These are phyloP conservation scores for Percopsis transmontana DNA, from an alignment of 2,113 vertebrate genomes.

Conservation along the genomic window DNA sequence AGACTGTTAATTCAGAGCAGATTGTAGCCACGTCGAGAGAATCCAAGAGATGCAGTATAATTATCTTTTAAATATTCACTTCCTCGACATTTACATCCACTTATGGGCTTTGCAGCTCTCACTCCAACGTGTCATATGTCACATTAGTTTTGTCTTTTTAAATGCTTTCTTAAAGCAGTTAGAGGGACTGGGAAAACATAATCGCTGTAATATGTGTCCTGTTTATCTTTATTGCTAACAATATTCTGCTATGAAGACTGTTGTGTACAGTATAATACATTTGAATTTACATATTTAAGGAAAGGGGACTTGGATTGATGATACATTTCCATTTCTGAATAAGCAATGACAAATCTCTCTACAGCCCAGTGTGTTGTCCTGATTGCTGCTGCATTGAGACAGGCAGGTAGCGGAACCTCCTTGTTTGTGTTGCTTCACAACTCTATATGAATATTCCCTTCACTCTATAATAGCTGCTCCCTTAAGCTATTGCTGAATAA, in stretches of 20 bases:
- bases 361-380: too few relatives aligned
- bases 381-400: too few relatives aligned
- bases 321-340: too few relatives aligned
- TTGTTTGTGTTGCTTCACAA: too few relatives aligned
- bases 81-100: constrained; percentile 53
- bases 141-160: constrained; percentile 19
- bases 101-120: constrained; percentile 24
- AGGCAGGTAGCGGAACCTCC: too few relatives aligned
- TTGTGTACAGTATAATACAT: constrained; percentile 8
- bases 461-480: too few relatives aligned
- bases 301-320: too few relatives aligned
- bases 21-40: constrained; percentile 66
- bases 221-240: neutral
- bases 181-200: constrained; percentile 15
- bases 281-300: too few relatives aligned
- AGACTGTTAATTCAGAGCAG: constrained; percentile 69
- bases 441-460: too few relatives aligned
- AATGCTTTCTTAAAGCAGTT: constrained; percentile 20
- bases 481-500: too few relatives aligned
- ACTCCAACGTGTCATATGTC: constrained; percentile 26
- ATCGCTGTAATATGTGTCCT: constrained; percentile 6
- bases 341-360: too few relatives aligned
- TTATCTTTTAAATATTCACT: constrained; percentile 64
- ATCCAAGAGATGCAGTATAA: constrained; percentile 62
- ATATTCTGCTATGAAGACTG: neutral